These are phyloP conservation scores for Elanoides forficatus DNA, from an alignment of 2,113 vertebrate species.

Conservation along the genomic window DNA sequence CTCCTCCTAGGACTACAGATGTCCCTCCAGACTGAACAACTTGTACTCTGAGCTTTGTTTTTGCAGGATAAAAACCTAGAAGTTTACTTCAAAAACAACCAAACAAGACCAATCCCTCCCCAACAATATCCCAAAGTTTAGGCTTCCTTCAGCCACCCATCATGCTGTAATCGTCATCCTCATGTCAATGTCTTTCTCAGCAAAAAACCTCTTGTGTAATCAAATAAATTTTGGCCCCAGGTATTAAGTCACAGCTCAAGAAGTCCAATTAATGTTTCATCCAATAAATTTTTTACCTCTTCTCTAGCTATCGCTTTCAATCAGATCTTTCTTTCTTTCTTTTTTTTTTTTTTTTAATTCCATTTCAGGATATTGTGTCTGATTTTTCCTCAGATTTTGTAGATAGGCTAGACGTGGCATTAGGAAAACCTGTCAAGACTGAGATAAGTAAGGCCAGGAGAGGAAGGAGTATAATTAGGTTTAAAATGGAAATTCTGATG, in stretches of 20 bases:
- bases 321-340: not conserved
- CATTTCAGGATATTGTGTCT: not conserved
- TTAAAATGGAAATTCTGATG: not conserved
- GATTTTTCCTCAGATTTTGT: not conserved
- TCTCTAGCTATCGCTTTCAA: not conserved
- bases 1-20: not conserved
- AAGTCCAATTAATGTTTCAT: not conserved
- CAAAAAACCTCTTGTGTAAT: not conserved
- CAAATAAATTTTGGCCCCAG: not conserved
- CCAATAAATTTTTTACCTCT: not conserved
- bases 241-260: not conserved
- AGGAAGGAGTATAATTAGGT: not conserved
- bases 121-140: not conserved
- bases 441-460: not conserved
- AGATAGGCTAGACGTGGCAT: not conserved
- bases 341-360: not conserved
- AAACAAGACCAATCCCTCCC: not conserved
- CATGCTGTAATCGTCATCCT: not conserved
- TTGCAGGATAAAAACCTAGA: not conserved
- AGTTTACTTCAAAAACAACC: not conserved
- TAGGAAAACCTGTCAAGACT: not conserved
- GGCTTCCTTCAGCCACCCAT: not conserved
- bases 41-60: not conserved
- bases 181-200: not conserved
- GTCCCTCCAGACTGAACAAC: not conserved